A percentile compares a stretch with the other conserved stretches of the same genome.
phyloP scores from a whole-genome alignment of 2,888 invertebrate genomes.

The Ephialtes manifestator region DNA sequence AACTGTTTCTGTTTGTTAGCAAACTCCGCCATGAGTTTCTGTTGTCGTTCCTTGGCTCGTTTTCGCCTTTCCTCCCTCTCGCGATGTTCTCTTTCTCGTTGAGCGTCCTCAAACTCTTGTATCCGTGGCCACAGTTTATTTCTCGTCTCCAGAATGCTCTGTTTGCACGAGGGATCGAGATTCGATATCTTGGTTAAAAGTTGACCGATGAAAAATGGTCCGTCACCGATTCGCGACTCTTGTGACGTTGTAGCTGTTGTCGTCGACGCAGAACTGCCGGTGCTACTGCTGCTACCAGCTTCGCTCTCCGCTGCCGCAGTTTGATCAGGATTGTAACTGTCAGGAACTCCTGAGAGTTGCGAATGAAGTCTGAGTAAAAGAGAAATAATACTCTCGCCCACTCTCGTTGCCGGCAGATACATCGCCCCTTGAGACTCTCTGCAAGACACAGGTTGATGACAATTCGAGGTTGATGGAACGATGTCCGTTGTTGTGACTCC shows the following conservation, averaged over 20 bases:
- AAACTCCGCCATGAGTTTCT: constrained; percentile 97
- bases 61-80: constrained; percentile 95
- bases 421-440: constrained; percentile 79
- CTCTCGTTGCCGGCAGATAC: constrained; percentile 87
- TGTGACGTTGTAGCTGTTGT: constrained; percentile 41
- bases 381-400: constrained; percentile 96
- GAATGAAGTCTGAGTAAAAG: constrained; percentile 96
- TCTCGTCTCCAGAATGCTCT: constrained; percentile 90
- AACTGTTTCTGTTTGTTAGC: constrained; percentile 96
- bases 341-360: constrained; percentile 93
- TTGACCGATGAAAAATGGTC: constrained; percentile 94
- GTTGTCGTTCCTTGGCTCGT: constrained; percentile 95
- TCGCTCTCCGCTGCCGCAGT: constrained; percentile 79
- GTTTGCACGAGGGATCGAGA: constrained; percentile 90
- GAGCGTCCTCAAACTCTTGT: constrained; percentile 92
- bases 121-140: constrained; percentile 93
- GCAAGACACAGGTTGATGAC: constrained; percentile 80
- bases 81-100: constrained; percentile 89
- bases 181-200: constrained; percentile 92
- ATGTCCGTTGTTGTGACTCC: constrained; percentile 69
- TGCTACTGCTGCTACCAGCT: constrained; percentile 75
- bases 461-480: constrained; percentile 83
- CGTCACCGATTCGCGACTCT: constrained; percentile 91
- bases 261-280: constrained; percentile 56
- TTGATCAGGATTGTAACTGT: constrained; percentile 89